Percentiles rank a stretch among this genome's conserved stretches.
Conservation (phyloP, 2,888 invertebrate genomes). For the Muscina levida region DNA sequence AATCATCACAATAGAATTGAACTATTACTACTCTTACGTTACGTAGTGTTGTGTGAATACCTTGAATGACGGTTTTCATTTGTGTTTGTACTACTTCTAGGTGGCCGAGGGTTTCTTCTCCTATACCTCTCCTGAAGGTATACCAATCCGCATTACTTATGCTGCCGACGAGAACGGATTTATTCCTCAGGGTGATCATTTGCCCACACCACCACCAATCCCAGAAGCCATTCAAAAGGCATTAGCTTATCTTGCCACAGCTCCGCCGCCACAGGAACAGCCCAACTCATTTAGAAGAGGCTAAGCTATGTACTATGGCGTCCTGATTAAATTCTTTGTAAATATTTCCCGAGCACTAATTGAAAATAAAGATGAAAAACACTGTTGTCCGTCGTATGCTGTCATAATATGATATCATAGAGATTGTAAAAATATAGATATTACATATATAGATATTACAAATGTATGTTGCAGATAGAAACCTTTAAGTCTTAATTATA, state of each 20-base stretch:
- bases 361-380: background rate
- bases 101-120: conserved; percentile 84
- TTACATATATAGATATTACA: conserved; percentile 9
- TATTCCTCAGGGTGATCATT: conserved; percentile 81
- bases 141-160: conserved; percentile 83
- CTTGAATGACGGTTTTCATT: background rate
- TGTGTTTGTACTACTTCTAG: conserved; percentile 66
- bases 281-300: conserved; percentile 71
- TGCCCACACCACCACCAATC: conserved; percentile 84
- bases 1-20: conserved; percentile 25
- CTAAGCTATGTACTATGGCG: conserved; percentile 59
- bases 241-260: conserved; percentile 84
- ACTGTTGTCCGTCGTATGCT: conserved; percentile 48
- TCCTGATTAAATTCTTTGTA: conserved; percentile 17
- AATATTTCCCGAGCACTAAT: conserved; percentile 26
- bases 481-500: conserved; percentile 10
- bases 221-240: conserved; percentile 86
- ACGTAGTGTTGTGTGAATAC: background rate
- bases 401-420: conserved; percentile 38
- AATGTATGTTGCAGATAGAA: conserved; percentile 1
- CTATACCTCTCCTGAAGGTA: conserved; percentile 84
- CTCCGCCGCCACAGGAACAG: conserved; percentile 80
- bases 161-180: conserved; percentile 87
- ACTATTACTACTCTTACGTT: no score
- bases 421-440: conserved; percentile 7